Base-by-base conservation (phyloP, 2,888 invertebrate species). In the Ectemnius cavifrons region DNA sequence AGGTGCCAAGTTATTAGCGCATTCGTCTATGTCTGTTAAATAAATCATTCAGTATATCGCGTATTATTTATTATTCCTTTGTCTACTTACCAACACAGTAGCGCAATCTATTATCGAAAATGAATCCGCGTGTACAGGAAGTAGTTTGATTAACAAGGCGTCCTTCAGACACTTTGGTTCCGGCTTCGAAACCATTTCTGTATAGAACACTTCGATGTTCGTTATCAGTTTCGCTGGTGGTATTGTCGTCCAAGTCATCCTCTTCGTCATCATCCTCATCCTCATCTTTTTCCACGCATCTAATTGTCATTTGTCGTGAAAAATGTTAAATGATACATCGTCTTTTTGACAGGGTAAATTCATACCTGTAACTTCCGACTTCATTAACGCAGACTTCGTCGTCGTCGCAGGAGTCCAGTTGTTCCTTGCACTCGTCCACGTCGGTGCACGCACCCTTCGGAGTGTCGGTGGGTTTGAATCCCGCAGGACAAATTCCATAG, bases 401-500 rank as follows among this genome's bases (percentile, higher is more conserved):
- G 0, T 66, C 3, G 1, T 74, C 71, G 61, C 88, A 88, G 28
- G 85, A 83, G 81, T 93, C 91, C 49, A 83, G 66, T 1, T 92
- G 92, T 73, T 93, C 93, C 0, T 89, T 80, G 82, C 96, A 96
- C 87, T 95, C 95, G 89, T 96, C 94, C 20, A 95, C 91, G 84
- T 96, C 96, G 90, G 91, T 89, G 80, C 93, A 93, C 8, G 92
- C 91, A 75, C 92, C 92, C 84, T 88, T 0, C 87, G 82, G 66
- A 83, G 94, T 93, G 77, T 93, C 94, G 11, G 72, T 64, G 0
- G 69, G 61, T 83, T 93, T 94, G 86, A 94, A 95, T 1, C 95
- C 95, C 2, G 94, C 93, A 0, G 93, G 92, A 81, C 95, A 95
- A 37, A 5, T 23, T n/a, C n/a, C 6, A 18, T 61, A 46, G n/a